phyloP scores from a whole-genome alignment of 2,113 vertebrate genomes.

The Delphinus delphis region DNA sequence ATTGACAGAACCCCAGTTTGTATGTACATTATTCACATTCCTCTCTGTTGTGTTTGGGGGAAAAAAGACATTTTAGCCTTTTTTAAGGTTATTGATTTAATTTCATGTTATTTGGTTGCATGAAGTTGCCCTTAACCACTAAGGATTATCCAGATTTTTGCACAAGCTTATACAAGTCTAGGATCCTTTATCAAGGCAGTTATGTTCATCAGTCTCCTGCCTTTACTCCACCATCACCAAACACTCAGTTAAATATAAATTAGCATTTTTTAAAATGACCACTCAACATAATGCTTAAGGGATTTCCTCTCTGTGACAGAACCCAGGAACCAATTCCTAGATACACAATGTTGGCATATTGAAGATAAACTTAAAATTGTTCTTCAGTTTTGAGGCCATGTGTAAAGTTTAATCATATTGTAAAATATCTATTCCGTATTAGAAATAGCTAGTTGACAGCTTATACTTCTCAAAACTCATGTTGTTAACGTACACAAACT shows the following conservation, averaged over 20 bases:
- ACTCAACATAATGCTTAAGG: constrained; percentile 62
- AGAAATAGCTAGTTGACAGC: constrained; percentile 86
- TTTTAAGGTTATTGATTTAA: constrained; percentile 83
- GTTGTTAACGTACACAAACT: constrained; percentile 81
- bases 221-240: constrained; percentile 42
- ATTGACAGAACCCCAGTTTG: constrained; percentile 85
- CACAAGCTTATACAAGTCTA: constrained; percentile 75
- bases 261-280: constrained; percentile 68
- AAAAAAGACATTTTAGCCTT: constrained; percentile 82
- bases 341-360: constrained; percentile 53
- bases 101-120: constrained; percentile 86
- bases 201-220: constrained; percentile 22
- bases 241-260: constrained; percentile 74
- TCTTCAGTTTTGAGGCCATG: constrained; percentile 79
- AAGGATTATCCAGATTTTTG: constrained; percentile 76
- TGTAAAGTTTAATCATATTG: constrained; percentile 82
- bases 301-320: constrained; percentile 66
- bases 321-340: constrained; percentile 72
- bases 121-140: constrained; percentile 85
- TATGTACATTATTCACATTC: constrained; percentile 87
- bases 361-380: constrained; percentile 74
- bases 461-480: constrained; percentile 84
- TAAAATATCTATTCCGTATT: constrained; percentile 85
- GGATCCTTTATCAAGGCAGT: constrained; percentile 77
- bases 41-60: constrained; percentile 85